These are phyloP conservation scores for Molossus molossus DNA, from an alignment of 2,797 vertebrate species.

Conservation along the genomic window DNA sequence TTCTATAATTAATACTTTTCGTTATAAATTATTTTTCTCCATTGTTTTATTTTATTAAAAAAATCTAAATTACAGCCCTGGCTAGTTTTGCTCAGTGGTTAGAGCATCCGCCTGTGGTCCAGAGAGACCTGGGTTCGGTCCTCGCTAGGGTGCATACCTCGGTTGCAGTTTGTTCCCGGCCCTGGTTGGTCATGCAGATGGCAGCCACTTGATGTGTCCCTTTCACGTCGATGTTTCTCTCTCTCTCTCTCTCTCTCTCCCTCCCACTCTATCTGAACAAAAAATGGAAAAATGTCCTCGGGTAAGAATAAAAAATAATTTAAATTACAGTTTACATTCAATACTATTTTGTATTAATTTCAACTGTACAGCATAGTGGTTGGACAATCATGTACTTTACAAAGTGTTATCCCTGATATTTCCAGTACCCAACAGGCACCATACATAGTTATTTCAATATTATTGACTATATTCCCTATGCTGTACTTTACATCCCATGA, in stretches of 20 bases:
- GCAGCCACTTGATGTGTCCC: too few relatives aligned
- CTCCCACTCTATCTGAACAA: too few relatives aligned
- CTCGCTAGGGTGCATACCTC: too few relatives aligned
- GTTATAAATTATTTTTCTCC: background rate
- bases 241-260: too few relatives aligned
- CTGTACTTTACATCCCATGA: background rate
- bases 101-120: too few relatives aligned
- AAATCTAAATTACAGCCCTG: background rate
- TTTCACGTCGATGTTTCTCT: too few relatives aligned
- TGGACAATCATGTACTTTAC: background rate
- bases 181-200: too few relatives aligned
- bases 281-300: too few relatives aligned
- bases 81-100: too few relatives aligned
- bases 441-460: background rate
- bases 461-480: background rate
- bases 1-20: background rate
- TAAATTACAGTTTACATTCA: background rate
- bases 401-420: background rate
- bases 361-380: background rate
- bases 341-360: background rate
- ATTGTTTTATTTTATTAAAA: background rate
- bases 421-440: background rate
- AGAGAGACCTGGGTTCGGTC: too few relatives aligned
- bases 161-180: too few relatives aligned
- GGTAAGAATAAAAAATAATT: background rate